phyloP scores from a whole-genome alignment of 1,140 invertebrate species.

The Apis laboriosa region DNA sequence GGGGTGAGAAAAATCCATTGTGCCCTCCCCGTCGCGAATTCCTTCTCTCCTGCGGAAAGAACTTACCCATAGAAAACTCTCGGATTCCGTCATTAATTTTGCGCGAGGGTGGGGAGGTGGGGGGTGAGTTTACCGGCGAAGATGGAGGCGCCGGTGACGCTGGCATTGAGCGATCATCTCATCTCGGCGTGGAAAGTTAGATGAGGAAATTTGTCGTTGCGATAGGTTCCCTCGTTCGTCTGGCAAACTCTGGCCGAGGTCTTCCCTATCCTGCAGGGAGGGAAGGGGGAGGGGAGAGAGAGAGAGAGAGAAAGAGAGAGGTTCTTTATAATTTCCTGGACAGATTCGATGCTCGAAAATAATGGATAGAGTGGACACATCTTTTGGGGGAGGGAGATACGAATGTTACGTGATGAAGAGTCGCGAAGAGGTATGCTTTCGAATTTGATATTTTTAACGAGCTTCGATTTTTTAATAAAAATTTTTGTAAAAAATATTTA shows the following conservation, averaged over 20 bases:
- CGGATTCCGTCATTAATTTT: slow-evolving; percentile 76
- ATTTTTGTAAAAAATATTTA: too few species aligned
- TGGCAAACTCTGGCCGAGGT: slow-evolving; percentile 71
- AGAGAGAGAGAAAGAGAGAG: too few species aligned
- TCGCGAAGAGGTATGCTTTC: too few species aligned
- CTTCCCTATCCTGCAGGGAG: too few species aligned
- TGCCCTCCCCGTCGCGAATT: slow-evolving; percentile 50
- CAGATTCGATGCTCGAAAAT: too few species aligned
- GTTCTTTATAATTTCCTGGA: too few species aligned
- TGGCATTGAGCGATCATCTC: slow-evolving; percentile 80
- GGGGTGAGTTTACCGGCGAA: slow-evolving; percentile 50
- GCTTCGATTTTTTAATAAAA: too few species aligned
- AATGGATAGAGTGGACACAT: too few species aligned
- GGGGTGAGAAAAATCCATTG: slow-evolving; percentile 48
- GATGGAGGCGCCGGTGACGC: slow-evolving; percentile 59
- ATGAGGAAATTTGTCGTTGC: slow-evolving; percentile 80
- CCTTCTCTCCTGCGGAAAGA: slow-evolving; percentile 46
- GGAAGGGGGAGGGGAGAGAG: too few species aligned
- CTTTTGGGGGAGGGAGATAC: too few species aligned
- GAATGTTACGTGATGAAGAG: too few species aligned
- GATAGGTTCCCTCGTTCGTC: slow-evolving; percentile 77
- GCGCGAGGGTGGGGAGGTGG: slow-evolving; percentile 6
- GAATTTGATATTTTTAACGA: too few species aligned
- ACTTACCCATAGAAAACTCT: slow-evolving; percentile 73
- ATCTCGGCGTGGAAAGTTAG: slow-evolving; percentile 79